A percentile compares a stretch with the other conserved stretches of the same genome.
These are phyloP conservation scores for Ectemnius cavifrons DNA, from an alignment of 2,888 invertebrate species.

Conservation along the genomic window DNA sequence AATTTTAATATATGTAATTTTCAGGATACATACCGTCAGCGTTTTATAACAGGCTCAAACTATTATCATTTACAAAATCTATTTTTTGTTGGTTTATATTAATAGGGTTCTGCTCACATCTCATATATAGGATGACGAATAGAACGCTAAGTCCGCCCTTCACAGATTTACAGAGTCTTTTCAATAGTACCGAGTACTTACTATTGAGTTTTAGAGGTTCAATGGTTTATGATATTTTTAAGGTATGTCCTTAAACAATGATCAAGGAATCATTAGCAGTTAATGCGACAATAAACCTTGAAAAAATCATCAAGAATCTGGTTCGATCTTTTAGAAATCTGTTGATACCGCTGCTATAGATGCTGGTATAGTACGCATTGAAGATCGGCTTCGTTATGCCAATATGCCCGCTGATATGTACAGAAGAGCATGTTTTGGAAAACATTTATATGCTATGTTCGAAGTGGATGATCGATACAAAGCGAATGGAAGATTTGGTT, in stretches of 20 bases:
- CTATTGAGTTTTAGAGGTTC: slow-evolving; percentile 38
- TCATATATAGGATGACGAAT: slow-evolving; percentile 55
- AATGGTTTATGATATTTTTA: slow-evolving; percentile 26
- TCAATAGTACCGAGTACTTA: slow-evolving; percentile 44
- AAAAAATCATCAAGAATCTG: no score
- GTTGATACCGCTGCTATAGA: neutral
- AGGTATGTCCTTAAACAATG: no score
- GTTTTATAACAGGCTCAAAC: slow-evolving; percentile 45
- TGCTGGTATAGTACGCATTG: neutral
- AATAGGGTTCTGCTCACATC: slow-evolving; percentile 48
- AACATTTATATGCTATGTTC: slow-evolving; percentile 34
- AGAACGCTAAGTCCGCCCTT: slow-evolving; percentile 47
- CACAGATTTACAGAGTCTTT: slow-evolving; percentile 33
- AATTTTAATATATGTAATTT: slow-evolving; percentile 5
- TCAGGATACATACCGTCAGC: slow-evolving; percentile 40
- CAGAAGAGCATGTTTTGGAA: slow-evolving; percentile 19
- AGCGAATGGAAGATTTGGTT: slow-evolving; percentile 26
- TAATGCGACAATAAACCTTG: no score
- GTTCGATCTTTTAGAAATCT: neutral
- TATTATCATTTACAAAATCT: slow-evolving; percentile 49
- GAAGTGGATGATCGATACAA: slow-evolving; percentile 43
- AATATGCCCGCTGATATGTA: slow-evolving; percentile 22
- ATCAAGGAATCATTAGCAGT: no score
- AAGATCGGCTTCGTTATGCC: neutral
- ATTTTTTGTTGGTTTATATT: slow-evolving; percentile 57